Conservation (phyloP, 2,888 invertebrate genomes). For the Synanthedon myopaeformis region DNA sequence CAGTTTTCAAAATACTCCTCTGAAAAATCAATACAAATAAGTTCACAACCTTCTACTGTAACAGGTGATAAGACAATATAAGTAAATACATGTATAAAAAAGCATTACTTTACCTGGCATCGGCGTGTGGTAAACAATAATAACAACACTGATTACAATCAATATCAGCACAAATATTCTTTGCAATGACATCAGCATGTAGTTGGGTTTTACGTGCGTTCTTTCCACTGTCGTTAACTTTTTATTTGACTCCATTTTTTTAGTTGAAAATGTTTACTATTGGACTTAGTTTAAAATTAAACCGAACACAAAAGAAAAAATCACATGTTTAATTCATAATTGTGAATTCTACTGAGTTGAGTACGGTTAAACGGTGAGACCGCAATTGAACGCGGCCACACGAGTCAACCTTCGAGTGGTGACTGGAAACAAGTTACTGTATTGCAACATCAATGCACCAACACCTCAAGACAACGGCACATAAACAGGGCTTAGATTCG, state of each 20-base stretch:
- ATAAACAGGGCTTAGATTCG: slow-evolving; percentile 35
- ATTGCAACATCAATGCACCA: slow-evolving; percentile 26
- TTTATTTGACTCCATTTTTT: slow-evolving; percentile 46
- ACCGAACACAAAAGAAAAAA: background rate
- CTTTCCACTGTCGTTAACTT: slow-evolving; percentile 17
- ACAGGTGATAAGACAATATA: background rate
- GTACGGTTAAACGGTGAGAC: background rate
- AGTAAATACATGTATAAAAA: background rate
- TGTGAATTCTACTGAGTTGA: background rate
- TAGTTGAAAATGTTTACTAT: background rate
- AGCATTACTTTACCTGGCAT: slow-evolving; percentile 70
- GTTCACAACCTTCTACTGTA: too few relatives aligned
- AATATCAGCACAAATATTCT: slow-evolving; percentile 75
- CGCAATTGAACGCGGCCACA: slow-evolving; percentile 35
- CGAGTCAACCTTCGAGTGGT: slow-evolving; percentile 49
- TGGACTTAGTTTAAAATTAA: background rate
- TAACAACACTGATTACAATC: slow-evolving; percentile 74
- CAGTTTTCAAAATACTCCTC: slow-evolving; percentile 81
- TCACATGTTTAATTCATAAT: slow-evolving; percentile 1
- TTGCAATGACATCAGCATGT: slow-evolving; percentile 72
- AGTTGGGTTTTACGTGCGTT: slow-evolving; percentile 50
- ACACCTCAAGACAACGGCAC: slow-evolving; percentile 4
- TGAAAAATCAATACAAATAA: slow-evolving; percentile 43
- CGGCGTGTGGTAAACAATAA: slow-evolving; percentile 79
- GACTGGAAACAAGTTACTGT: slow-evolving; percentile 34